These are phyloP conservation scores for Sebastiscus albofasciatus DNA, from an alignment of 2,797 vertebrate genomes.

Conservation along the genomic window DNA sequence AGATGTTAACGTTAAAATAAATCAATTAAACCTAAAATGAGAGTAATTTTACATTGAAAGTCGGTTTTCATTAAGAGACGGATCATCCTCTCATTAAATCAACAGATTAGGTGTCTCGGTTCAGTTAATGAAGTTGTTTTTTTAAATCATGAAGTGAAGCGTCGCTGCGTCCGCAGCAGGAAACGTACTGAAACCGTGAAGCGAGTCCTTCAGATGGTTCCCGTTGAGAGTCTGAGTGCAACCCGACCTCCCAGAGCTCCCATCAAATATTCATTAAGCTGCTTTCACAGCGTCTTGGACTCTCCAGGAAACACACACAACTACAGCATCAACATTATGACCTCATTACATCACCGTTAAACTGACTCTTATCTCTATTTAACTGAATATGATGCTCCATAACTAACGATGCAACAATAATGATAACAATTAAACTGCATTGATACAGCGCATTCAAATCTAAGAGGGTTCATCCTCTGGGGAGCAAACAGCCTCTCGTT, in stretches of 20 bases:
- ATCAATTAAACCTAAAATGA: background rate
- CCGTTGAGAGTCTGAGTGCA: slow-evolving; percentile 9
- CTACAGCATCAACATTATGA: background rate
- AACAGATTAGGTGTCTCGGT: background rate
- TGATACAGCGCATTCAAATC: background rate
- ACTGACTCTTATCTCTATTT: background rate
- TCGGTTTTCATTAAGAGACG: background rate
- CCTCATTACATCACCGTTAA: slow-evolving; percentile 8
- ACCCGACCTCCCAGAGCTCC: slow-evolving; percentile 34
- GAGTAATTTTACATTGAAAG: background rate
- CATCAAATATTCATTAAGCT: slow-evolving; percentile 65
- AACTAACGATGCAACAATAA: slow-evolving; percentile 4
- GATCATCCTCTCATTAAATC: background rate
- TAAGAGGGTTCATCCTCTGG: background rate
- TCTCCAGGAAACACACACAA: slow-evolving; percentile 30
- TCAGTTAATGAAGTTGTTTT: background rate
- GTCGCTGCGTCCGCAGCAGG: background rate
- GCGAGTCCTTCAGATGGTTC: background rate
- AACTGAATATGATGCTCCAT: slow-evolving; percentile 1
- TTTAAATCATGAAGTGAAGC: background rate
- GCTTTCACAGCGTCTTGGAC: slow-evolving; percentile 46
- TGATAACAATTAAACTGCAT: background rate
- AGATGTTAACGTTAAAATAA: background rate
- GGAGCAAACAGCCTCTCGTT: background rate
- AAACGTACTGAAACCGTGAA: background rate